Conservation (phyloP, 30 jellyfish, hydroid and myxozoan species). For the Aurelia sp. region DNA sequence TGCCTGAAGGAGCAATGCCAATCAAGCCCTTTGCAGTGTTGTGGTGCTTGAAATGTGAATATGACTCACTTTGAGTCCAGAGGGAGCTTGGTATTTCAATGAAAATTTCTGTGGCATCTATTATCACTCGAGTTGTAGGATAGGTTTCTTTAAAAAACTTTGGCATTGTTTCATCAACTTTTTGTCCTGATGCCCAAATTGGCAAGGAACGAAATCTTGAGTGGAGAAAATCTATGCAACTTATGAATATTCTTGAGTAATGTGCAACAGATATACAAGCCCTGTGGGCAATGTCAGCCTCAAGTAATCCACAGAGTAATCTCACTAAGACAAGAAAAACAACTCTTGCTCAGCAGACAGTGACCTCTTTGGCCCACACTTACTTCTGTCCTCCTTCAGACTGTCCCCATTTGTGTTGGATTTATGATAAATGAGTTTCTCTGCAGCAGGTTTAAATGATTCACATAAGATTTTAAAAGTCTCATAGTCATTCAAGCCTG, state of each 20-base stretch:
- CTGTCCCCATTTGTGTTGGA: slow-evolving; percentile 25
- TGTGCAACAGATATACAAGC: slow-evolving; percentile 2
- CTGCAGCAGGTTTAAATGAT: not conserved
- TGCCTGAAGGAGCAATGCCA: slow-evolving; percentile 38
- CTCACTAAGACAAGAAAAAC: too few species aligned
- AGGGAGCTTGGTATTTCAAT: slow-evolving; percentile 47
- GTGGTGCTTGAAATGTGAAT: slow-evolving; percentile 44
- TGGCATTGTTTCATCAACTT: slow-evolving; percentile 39
- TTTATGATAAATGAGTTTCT: slow-evolving; percentile 12
- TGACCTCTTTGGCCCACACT: too few species aligned
- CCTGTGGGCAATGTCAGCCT: too few species aligned
- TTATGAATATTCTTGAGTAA: slow-evolving; percentile 9
- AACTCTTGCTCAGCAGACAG: too few species aligned
- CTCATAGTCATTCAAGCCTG: too few species aligned
- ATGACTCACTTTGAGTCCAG: slow-evolving; percentile 39
- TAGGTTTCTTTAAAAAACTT: not conserved
- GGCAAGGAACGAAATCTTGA: slow-evolving; percentile 30
- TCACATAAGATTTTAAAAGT: not conserved
- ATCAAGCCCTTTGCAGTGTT: slow-evolving; percentile 45
- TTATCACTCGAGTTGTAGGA: slow-evolving; percentile 31
- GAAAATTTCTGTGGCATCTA: slow-evolving; percentile 21
- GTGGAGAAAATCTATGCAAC: slow-evolving; percentile 34
- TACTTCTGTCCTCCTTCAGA: too few species aligned
- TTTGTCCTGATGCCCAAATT: slow-evolving; percentile 32
- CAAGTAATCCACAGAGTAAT: too few species aligned